Evolutionary conservation across 2,113 vertebrate species (phyloP).

Genomic region (Catharus fuscescens): DNA sequence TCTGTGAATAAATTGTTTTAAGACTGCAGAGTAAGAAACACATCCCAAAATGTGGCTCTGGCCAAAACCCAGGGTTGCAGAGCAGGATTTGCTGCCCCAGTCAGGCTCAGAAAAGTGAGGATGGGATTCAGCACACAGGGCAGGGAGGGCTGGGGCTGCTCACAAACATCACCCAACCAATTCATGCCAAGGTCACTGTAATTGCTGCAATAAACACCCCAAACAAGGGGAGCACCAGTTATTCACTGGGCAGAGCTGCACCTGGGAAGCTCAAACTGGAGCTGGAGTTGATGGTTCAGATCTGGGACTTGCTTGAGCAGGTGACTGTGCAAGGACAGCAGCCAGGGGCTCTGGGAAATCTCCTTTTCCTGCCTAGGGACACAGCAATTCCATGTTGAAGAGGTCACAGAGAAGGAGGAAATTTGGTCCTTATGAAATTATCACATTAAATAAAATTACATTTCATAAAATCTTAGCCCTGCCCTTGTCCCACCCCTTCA

Average conservation of each 20-base stretch:
- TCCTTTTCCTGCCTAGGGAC: background rate
- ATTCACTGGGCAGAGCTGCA: background rate
- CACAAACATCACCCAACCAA: background rate
- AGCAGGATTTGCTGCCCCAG: background rate
- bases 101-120: background rate
- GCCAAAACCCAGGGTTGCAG: background rate
- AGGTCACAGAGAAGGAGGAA: background rate
- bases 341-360: background rate
- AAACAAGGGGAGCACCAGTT: background rate
- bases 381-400: background rate
- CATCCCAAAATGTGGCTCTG: background rate
- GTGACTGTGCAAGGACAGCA: background rate
- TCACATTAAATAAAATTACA: background rate
- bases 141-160: background rate
- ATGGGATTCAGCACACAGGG: background rate
- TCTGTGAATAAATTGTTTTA: background rate
- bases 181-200: background rate
- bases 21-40: background rate
- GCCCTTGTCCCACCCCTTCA: background rate
- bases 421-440: background rate
- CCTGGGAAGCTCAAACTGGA: background rate
- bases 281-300: background rate
- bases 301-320: background rate
- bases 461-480: background rate
- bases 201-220: background rate